Evolutionary conservation across 2,888 invertebrate species (phyloP).

Genomic region (Melitaea athalia): DNA sequence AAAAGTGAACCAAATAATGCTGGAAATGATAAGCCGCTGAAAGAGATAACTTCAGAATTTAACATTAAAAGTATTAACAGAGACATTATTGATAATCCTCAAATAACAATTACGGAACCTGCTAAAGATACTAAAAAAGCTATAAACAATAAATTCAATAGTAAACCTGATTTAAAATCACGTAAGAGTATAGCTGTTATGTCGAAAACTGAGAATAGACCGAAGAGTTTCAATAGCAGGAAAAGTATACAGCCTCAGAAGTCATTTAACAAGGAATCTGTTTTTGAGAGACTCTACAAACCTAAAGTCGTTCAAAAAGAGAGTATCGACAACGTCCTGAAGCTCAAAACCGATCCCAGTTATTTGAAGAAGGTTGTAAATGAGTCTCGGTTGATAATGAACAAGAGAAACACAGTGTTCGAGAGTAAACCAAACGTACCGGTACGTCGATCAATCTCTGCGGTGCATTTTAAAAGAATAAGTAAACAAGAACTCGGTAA

Average conservation of each 20-base stretch:
- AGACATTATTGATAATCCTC: not conserved
- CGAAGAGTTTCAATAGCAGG: conserved; percentile 39
- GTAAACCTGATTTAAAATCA: conserved; percentile 18
- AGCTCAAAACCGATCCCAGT: conserved; percentile 56
- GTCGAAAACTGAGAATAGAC: conserved; percentile 18
- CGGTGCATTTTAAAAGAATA: conserved; percentile 73
- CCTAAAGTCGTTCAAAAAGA: conserved; percentile 54
- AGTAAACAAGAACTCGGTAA: conserved; percentile 60
- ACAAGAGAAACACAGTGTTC: conserved; percentile 58
- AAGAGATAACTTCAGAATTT: conserved; percentile 5
- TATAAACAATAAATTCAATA: conserved; percentile 9
- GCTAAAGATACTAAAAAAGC: conserved; percentile 1
- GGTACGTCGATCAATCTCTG: conserved; percentile 72
- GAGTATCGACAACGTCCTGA: conserved; percentile 47
- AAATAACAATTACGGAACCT: conserved; percentile 26
- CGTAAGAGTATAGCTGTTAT: conserved; percentile 21
- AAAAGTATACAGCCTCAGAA: conserved; percentile 47
- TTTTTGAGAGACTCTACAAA: conserved; percentile 71
- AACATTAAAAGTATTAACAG: conserved; percentile 11
- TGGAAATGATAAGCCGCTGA: conserved; percentile 2
- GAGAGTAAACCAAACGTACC: conserved; percentile 46
- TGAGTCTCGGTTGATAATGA: conserved; percentile 51
- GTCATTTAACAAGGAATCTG: conserved; percentile 49
- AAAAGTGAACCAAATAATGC: not conserved
- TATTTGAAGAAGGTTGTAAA: conserved; percentile 58